Conservation (phyloP, 2,113 vertebrate species). For the Pteropus alecto region DNA sequence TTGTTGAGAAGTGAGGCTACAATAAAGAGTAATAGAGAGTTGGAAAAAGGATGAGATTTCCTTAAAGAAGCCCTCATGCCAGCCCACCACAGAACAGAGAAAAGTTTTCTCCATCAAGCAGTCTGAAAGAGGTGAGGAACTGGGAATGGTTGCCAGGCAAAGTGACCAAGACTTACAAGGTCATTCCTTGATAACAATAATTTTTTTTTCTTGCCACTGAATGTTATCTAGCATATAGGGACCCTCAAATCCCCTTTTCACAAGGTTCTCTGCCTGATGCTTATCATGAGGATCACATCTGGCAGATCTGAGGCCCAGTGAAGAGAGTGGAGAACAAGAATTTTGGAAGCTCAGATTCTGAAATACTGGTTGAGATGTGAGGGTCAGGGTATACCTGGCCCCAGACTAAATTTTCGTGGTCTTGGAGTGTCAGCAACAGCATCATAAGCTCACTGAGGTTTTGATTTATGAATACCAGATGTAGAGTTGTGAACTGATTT, state of each 20-base stretch:
- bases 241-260: background rate
- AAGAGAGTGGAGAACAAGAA: background rate
- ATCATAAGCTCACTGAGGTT: constrained; percentile 36
- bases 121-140: background rate
- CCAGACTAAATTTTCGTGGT: constrained; percentile 19
- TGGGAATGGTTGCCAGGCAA: background rate
- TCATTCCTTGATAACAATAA: background rate
- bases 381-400: background rate
- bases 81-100: background rate
- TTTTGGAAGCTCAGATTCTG: background rate
- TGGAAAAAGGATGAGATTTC: background rate
- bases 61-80: background rate
- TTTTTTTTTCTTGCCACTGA: background rate
- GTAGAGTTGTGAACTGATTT: constrained; percentile 42
- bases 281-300: background rate
- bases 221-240: background rate
- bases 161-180: background rate
- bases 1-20: background rate
- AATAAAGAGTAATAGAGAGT: background rate
- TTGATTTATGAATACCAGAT: constrained; percentile 67
- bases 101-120: background rate
- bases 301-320: background rate
- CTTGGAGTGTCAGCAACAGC: constrained; percentile 7
- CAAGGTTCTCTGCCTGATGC: background rate
- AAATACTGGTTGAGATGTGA: background rate